These are phyloP conservation scores for Pogonocichla stellata DNA, from an alignment of 2,113 vertebrate species.

Conservation along the genomic window DNA sequence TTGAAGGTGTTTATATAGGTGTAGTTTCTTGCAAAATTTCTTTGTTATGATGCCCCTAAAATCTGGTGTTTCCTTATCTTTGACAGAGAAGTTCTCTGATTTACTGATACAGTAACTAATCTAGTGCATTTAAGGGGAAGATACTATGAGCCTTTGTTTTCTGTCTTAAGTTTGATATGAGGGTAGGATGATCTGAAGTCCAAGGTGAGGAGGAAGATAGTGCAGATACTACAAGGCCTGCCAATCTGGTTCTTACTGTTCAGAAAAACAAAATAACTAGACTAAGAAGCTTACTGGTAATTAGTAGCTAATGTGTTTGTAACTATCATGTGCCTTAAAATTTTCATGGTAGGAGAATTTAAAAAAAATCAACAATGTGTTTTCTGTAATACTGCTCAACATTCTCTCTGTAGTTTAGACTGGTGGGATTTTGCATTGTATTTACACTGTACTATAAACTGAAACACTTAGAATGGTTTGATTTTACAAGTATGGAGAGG, in stretches of 20 bases:
- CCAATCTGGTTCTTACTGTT: conserved; percentile 73
- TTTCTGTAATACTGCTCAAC: conserved; percentile 80
- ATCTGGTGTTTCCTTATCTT: conserved; percentile 4
- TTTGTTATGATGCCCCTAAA: neutral
- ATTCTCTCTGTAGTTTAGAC: conserved; percentile 82
- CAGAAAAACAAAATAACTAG: conserved; percentile 75
- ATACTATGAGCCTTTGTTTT: neutral
- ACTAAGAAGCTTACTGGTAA: conserved; percentile 77
- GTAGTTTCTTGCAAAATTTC: neutral
- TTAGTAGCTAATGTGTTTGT: conserved; percentile 93
- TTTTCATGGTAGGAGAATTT: conserved; percentile 87
- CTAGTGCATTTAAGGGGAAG: conserved; percentile 11
- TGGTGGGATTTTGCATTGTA: conserved; percentile 87
- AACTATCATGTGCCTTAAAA: conserved; percentile 97
- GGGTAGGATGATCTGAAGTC: conserved; percentile 16
- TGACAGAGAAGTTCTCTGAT: conserved; percentile 4
- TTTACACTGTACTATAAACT: conserved; percentile 90
- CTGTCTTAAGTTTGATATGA: conserved; percentile 30
- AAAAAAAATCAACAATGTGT: conserved; percentile 78
- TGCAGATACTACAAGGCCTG: conserved; percentile 60
- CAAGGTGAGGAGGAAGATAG: neutral
- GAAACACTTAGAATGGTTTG: conserved; percentile 77
- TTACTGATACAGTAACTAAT: conserved; percentile 32
- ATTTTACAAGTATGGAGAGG: conserved; percentile 72
- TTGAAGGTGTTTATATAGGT: neutral